A percentile compares a stretch with the other conserved stretches of the same genome.
These are phyloP conservation scores for Maniola jurtina DNA, from an alignment of 1,140 invertebrate species.

Conservation along the genomic window DNA sequence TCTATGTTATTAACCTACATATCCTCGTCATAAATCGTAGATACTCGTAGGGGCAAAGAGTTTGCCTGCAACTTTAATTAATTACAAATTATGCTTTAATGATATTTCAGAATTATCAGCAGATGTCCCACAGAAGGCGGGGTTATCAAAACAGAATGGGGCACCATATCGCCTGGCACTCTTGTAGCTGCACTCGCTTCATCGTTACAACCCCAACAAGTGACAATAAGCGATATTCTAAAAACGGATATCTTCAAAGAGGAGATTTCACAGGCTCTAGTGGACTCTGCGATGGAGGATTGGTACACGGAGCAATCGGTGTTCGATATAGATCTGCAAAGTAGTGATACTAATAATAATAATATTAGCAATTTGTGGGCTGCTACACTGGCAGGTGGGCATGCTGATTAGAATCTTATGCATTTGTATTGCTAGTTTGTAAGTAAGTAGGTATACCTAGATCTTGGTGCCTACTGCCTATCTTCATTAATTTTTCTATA, in stretches of 20 bases:
- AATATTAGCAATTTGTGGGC: conserved; percentile 79
- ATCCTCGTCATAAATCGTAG: no score
- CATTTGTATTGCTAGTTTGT: no score
- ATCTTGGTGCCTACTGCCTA: no score
- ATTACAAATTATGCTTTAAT: background rate
- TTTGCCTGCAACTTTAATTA: no score
- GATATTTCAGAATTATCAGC: conserved; percentile 59
- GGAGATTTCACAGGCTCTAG: conserved; percentile 55
- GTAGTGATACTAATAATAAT: conserved; percentile 27
- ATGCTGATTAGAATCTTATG: background rate
- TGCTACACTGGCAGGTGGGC: conserved; percentile 80
- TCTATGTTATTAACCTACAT: no score
- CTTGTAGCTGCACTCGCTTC: conserved; percentile 80
- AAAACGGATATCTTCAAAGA: conserved; percentile 57
- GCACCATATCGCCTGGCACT: conserved; percentile 79
- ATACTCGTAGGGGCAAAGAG: no score
- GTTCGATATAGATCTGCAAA: conserved; percentile 32
- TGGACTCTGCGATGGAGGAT: conserved; percentile 49
- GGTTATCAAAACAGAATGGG: conserved; percentile 80
- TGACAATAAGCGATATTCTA: conserved; percentile 63
- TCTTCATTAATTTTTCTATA: no score
- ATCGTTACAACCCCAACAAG: conserved; percentile 78
- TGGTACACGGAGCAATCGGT: conserved; percentile 53
- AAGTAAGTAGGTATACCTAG: no score
- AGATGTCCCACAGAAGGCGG: conserved; percentile 81